phyloP scores from a whole-genome alignment of 2,113 vertebrate genomes.

The Hoplias malabaricus region DNA sequence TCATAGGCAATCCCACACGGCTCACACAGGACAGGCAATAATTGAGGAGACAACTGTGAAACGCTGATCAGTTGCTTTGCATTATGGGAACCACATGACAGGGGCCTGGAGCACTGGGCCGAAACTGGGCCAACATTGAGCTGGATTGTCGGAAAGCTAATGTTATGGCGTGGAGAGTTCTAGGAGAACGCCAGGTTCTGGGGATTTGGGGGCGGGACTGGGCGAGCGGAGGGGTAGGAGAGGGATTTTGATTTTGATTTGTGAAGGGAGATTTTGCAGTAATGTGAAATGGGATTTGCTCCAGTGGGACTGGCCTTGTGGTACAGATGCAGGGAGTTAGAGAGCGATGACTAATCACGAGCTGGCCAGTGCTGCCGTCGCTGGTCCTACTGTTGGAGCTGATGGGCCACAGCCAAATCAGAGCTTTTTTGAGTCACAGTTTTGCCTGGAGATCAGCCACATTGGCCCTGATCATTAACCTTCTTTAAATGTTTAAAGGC shows the following conservation, averaged over 20 bases:
- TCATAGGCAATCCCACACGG: conserved; percentile 55
- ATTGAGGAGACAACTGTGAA: conserved; percentile 65
- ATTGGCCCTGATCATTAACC: not conserved
- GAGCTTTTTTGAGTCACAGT: conserved; percentile 17
- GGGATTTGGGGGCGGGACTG: not conserved
- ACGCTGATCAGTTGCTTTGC: conserved; percentile 53
- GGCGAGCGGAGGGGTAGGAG: not conserved
- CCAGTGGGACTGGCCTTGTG: not conserved
- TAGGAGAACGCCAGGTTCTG: not conserved
- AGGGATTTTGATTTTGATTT: conserved; percentile 49
- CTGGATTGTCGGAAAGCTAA: not conserved
- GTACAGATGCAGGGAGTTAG: conserved; percentile 33
- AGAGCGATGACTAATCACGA: conserved; percentile 39
- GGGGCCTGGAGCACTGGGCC: not conserved
- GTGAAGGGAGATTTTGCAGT: conserved; percentile 42
- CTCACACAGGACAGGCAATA: conserved; percentile 54
- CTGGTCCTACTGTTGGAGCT: conserved; percentile 18
- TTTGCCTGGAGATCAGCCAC: not conserved
- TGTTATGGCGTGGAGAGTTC: not conserved
- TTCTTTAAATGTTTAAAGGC: not conserved
- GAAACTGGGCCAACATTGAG: not conserved
- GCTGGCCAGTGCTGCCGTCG: not conserved
- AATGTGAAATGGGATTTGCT: conserved; percentile 37
- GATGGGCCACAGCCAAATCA: conserved; percentile 55
- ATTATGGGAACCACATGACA: conserved; percentile 57